Percentiles rank a stretch among this genome's conserved stretches.
These are phyloP conservation scores for Elysia crispata DNA, from an alignment of 2,888 invertebrate genomes.

Conservation along the genomic window DNA sequence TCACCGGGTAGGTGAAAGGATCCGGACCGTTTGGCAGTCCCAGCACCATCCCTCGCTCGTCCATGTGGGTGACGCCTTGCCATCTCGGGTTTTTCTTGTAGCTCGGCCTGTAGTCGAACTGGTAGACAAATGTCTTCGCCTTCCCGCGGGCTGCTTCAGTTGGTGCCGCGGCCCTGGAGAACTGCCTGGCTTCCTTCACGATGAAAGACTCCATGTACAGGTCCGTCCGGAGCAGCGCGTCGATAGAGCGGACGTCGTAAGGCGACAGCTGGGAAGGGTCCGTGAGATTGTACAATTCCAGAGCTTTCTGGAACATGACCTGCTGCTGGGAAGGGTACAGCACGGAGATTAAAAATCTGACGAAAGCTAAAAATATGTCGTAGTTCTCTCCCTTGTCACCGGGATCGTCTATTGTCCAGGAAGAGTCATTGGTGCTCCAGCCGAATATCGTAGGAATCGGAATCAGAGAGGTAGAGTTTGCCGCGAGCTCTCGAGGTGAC, in stretches of 20 bases:
- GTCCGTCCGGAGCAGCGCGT: neutral
- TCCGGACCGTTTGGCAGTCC: slow-evolving; percentile 31
- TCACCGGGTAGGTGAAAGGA: slow-evolving; percentile 20
- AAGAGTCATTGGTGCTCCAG: slow-evolving; percentile 18
- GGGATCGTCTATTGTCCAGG: slow-evolving; percentile 9
- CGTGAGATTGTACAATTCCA: neutral
- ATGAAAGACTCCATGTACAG: neutral
- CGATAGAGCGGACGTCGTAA: neutral
- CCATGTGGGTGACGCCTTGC: slow-evolving; percentile 22
- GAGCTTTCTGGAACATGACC: neutral
- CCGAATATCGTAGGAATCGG: slow-evolving; percentile 22
- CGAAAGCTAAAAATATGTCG: neutral
- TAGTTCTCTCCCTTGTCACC: neutral
- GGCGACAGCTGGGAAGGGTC: neutral
- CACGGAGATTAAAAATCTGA: neutral
- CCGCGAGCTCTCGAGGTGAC: neutral
- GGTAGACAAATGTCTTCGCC: slow-evolving; percentile 3
- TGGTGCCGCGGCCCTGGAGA: neutral
- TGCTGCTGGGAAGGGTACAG: neutral
- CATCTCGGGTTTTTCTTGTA: neutral
- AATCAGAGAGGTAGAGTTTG: neutral
- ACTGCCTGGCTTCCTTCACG: neutral
- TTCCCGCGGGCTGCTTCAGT: neutral
- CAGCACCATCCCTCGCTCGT: slow-evolving; percentile 27
- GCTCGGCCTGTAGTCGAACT: slow-evolving; percentile 23